These are phyloP conservation scores for Benitochromis conjunctus DNA, from an alignment of 2,113 vertebrate species.

Conservation along the genomic window DNA sequence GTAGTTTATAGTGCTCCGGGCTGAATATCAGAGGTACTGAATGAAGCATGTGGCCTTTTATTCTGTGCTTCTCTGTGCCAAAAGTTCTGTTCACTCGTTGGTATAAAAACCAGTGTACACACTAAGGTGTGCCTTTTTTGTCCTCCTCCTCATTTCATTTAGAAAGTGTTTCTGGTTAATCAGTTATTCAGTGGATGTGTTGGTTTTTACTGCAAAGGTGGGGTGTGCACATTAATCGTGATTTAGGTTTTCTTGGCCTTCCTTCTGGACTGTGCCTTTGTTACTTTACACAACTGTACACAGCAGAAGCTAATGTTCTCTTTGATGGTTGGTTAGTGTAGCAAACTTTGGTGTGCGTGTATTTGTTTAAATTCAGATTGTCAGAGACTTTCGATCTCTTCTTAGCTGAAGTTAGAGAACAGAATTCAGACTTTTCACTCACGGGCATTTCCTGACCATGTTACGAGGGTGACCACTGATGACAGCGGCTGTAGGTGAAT, in stretches of 20 bases:
- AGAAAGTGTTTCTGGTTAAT: neutral
- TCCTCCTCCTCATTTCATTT: neutral
- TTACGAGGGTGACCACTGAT: neutral
- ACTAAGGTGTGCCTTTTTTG: rapidly evolving
- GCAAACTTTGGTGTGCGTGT: neutral
- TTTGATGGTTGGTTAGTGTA: neutral
- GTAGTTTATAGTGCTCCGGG: neutral
- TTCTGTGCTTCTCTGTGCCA: neutral
- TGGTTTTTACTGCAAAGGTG: neutral
- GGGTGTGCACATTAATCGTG: neutral
- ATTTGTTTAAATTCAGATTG: neutral
- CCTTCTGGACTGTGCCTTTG: neutral
- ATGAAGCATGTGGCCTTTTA: neutral
- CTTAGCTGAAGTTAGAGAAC: neutral
- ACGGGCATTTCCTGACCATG: neutral
- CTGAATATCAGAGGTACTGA: neutral
- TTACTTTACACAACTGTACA: neutral
- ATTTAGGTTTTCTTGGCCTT: neutral
- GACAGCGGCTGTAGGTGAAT: neutral
- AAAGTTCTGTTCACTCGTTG: neutral
- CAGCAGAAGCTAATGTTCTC: neutral
- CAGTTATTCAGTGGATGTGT: neutral
- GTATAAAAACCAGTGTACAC: neutral
- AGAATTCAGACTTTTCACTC: neutral
- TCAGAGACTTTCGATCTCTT: neutral